These are phyloP conservation scores for Pangasius sanitwongsei DNA, from an alignment of 2,797 vertebrate genomes.

Conservation along the genomic window DNA sequence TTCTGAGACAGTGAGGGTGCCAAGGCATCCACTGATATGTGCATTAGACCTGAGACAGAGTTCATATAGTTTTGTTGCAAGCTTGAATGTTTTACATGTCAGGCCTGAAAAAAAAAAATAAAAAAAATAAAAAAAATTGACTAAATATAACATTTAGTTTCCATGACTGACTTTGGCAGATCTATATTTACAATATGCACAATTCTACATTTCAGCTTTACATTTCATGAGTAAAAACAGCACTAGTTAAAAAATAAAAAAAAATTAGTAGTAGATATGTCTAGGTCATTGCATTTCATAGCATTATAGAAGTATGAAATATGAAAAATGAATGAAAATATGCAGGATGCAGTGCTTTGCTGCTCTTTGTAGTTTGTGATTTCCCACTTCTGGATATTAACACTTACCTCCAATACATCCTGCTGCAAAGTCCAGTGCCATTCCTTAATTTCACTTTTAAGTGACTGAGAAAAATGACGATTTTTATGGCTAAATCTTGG, in stretches of 20 bases:
- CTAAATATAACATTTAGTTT: too few species aligned
- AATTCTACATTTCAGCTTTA: not conserved
- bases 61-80: not conserved
- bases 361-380: not conserved
- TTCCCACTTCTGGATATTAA: not conserved
- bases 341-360: not conserved
- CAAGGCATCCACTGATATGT: not conserved
- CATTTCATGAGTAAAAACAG: not conserved
- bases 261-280: not conserved
- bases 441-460: slow-evolving; percentile 59
- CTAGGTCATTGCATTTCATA: not conserved
- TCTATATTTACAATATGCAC: not conserved
- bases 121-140: too few species aligned
- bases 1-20: not conserved
- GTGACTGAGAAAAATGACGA: slow-evolving; percentile 10
- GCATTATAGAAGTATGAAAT: not conserved
- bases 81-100: not conserved
- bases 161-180: not conserved
- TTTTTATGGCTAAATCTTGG: not conserved
- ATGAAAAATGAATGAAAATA: not conserved
- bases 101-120: not conserved
- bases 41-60: not conserved
- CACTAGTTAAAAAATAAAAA: not conserved
- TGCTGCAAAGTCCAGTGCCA: slow-evolving; percentile 92
- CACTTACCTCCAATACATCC: slow-evolving; percentile 91